Evolutionary conservation across 2,888 invertebrate species (phyloP), one percentile per base, ranked within the genome.

Genomic region (Drosophila robusta): DNA sequence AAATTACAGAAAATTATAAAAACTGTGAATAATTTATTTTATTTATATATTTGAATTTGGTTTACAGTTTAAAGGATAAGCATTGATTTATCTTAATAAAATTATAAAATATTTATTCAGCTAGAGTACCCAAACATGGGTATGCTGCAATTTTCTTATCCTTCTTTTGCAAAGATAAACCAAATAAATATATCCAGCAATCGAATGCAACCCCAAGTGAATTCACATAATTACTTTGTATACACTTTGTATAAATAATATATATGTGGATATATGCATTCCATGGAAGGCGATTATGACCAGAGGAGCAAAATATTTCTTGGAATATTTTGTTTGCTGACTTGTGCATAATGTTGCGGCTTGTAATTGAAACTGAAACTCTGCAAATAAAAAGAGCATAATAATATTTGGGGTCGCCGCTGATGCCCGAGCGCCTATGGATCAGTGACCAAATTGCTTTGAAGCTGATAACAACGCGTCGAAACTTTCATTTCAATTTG

Each of bases 391-490:
- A n/a, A 36, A 39, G 7, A 39, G 7, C 26, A 29, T 29, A 16
- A 22, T 3, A 22, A 29, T 47, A n/a, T 34, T 46, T 14, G 14
- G 26, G 45, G 44, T 22, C 11, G 12, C 44, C 46, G 42, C n/a
- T n/a, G 22, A 39, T 42, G 49, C 6, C 5, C 9, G 7, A 16
- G 7, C 4, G 16, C 29, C 36, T 38, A 22, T 41, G 44, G 38
- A 54, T 64, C 70, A 80, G 87, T 80, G 65, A 54, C 51, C 16
- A n/a, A 46, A 58, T 24, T 38, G 64, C 54, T 42, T 42, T 77
- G 4, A 16, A 51, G 50, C 45, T 29, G 47, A 61, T 5, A 57
- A 70, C 45, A 72, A 66, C 70, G 45, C 9, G 11, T 14, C 1
- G 18, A 12, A 14, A 24, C 36, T 39, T 62, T 9, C 5, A 8